A percentile compares a stretch with the other conserved stretches of the same genome.
These are phyloP conservation scores for Hassar affinis DNA, from an alignment of 2,113 vertebrate genomes.

Conservation along the genomic window DNA sequence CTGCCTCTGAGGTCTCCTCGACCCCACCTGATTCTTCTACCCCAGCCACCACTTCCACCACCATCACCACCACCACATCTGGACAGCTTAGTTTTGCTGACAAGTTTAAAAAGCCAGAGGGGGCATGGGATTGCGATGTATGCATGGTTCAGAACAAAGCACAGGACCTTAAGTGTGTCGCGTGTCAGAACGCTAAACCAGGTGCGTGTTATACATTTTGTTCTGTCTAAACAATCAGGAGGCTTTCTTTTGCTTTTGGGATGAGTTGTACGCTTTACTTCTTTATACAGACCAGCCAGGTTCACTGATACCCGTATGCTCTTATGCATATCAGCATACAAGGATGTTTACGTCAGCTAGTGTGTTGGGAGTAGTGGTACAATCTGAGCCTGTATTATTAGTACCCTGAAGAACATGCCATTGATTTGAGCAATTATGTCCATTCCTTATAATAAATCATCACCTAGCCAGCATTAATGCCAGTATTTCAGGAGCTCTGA, in stretches of 20 bases:
- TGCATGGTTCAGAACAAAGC: constrained; percentile 88
- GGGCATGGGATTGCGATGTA: constrained; percentile 85
- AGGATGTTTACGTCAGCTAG: neutral
- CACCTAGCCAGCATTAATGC: neutral
- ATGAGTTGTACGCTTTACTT: neutral
- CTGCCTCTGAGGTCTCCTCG: constrained; percentile 18
- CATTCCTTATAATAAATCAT: neutral
- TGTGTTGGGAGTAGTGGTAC: neutral
- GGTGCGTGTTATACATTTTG: constrained; percentile 59
- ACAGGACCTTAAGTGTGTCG: constrained; percentile 84
- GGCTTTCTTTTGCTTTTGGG: neutral
- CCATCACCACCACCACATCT: constrained; percentile 43
- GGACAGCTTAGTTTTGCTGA: constrained; percentile 81
- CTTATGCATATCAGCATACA: neutral
- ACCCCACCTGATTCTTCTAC: constrained; percentile 64
- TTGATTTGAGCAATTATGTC: neutral
- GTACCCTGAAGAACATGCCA: neutral
- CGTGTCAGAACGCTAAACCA: constrained; percentile 85
- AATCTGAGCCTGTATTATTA: neutral
- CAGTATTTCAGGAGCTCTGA: neutral
- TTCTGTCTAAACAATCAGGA: neutral
- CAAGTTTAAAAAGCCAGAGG: constrained; percentile 87
- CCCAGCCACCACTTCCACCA: constrained; percentile 52
- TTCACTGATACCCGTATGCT: neutral
- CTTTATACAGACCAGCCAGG: neutral